Base-by-base conservation (phyloP, 2,888 invertebrate genomes). In the Netelia fuscicornis region DNA sequence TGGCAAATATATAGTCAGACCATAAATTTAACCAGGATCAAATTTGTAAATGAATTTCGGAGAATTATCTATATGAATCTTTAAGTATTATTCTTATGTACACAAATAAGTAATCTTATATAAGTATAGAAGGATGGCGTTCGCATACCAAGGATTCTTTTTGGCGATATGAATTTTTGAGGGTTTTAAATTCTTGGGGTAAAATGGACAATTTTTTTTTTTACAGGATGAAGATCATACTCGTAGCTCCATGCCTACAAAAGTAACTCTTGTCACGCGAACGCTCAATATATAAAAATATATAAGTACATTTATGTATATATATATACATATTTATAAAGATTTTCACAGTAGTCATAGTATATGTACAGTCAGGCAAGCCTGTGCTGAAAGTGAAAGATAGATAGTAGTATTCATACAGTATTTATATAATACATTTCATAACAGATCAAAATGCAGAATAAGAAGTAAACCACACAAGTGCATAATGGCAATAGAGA, bases 401-500 rank as follows among this genome's bases (percentile, higher is more conserved):
- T 42, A 75, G 58, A 72, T 77, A 77, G 62, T 79, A 37, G 37
- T 81, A 76, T 48, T 48, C 23, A 58, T 76, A 64, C 54, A 74
- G 44, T 75, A 77, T 56, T 48, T 54, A 79, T 76, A 79, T 54
- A 67, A 60, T 67, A 72, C 62, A 58, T 71, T 62, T 62, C 76
- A 72, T 81, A 48, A 77, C 81, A 85, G 83, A 54, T 74, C 85
- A 86, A 86, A 85, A 86, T 88, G 87, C 88, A 88, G 85, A 83
- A 81, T 58, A 72, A 81, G 77, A 77, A 81, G 64, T 65, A 76
- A 87, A 77, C 67, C 58, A 87, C 82, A 84, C 76, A 86, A 78
- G 71, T 86, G 85, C 81, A 84, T 81, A 52, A 86, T 83, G 83
- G 74, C 81, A 30, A 79, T 52, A 78, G 48, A 81, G 68, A 81